phyloP scores from a whole-genome alignment of 2,797 vertebrate genomes.

The Pelodytes ibericus region DNA sequence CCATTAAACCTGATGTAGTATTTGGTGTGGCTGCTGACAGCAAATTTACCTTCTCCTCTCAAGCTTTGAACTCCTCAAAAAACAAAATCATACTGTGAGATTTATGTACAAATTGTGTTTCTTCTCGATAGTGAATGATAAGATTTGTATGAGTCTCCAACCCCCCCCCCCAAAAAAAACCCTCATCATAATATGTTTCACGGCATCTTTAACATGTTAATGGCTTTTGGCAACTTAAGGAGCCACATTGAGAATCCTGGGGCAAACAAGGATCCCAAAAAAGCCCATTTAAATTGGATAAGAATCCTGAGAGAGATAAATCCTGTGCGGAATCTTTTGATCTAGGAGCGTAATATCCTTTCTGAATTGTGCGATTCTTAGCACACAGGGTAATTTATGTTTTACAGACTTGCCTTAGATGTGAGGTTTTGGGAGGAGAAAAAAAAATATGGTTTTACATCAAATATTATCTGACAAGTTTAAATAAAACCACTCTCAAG shows the following conservation, averaged over 20 bases:
- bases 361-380: slow-evolving; percentile 30
- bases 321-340: slow-evolving; percentile 26
- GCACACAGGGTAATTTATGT: slow-evolving; percentile 26
- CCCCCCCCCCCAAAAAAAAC: no score
- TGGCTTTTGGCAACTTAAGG: slow-evolving; percentile 11
- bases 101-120: no score
- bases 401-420: slow-evolving; percentile 8
- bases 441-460: slow-evolving; percentile 8
- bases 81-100: no score
- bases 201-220: slow-evolving; percentile 32
- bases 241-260: slow-evolving; percentile 26
- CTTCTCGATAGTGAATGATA: no score
- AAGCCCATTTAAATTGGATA: not conserved
- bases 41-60: no score
- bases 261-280: slow-evolving; percentile 1
- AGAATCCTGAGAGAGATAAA: slow-evolving; percentile 5
- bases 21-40: no score
- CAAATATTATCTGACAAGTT: slow-evolving; percentile 33
- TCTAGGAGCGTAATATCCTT: slow-evolving; percentile 21
- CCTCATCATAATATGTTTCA: slow-evolving; percentile 9
- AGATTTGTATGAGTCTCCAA: no score
- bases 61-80: no score
- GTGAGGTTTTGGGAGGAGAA: not conserved
- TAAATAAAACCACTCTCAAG: not conserved
- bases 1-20: no score